A percentile compares a stretch with the other conserved stretches of the same genome.
Evolutionary conservation across 2,888 invertebrate species (phyloP).

Genomic region (Synergus japonicus): DNA sequence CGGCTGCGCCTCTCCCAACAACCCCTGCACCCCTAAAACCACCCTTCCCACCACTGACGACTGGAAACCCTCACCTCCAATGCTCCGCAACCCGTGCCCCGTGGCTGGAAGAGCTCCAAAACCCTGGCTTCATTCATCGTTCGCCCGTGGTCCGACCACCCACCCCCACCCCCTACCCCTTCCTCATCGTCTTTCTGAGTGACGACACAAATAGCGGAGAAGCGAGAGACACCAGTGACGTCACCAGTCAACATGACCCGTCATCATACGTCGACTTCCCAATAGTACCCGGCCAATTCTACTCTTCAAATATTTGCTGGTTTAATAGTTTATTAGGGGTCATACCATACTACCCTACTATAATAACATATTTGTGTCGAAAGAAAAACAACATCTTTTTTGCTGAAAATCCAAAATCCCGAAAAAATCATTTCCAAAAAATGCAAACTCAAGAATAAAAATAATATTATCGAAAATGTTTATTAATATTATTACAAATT

Average conservation of each 20-base stretch:
- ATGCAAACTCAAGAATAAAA: too few relatives aligned
- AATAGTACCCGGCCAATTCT: neutral
- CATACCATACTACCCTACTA: neutral
- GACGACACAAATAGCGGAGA: constrained; percentile 35
- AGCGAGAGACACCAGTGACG: constrained; percentile 26
- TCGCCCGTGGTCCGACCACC: constrained; percentile 51
- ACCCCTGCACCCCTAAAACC: constrained; percentile 47
- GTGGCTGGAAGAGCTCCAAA: constrained; percentile 55
- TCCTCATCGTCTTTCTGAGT: constrained; percentile 19
- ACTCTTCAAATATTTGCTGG: neutral
- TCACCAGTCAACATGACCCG: constrained; percentile 33
- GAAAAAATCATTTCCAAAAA: too few relatives aligned
- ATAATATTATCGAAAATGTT: too few relatives aligned
- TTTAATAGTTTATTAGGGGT: neutral
- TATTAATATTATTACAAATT: too few relatives aligned
- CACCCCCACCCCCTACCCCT: constrained; percentile 47
- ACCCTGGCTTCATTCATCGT: constrained; percentile 56
- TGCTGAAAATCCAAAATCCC: neutral
- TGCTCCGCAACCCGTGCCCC: constrained; percentile 25
- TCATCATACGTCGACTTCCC: constrained; percentile 16
- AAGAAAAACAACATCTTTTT: too few relatives aligned
- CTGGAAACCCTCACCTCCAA: constrained; percentile 46
- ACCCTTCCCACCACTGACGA: constrained; percentile 20
- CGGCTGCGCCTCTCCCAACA: constrained; percentile 51
- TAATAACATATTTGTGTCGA: too few relatives aligned